Evolutionary conservation across 30 jellyfish, hydroid and myxozoan genomes (phyloP), one percentile per base, ranked within the genome.

Genomic region (Aurelia aurita): DNA sequence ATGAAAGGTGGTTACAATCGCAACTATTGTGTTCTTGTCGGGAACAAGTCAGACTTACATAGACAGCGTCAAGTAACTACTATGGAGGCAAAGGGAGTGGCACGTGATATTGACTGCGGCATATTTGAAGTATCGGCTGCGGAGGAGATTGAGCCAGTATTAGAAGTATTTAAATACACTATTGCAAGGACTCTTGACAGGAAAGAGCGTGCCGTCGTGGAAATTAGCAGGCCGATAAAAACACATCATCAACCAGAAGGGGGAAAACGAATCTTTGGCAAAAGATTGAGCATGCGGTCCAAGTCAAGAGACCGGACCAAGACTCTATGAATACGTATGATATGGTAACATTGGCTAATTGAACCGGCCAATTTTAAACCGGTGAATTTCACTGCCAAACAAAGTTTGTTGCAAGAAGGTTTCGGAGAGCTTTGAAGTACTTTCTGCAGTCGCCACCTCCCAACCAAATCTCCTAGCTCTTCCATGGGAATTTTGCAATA

Each of bases 71-170:
- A 87, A 76, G 96, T 87, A 12, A 87, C 96, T 47, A 69, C 87
- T 3, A 45, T 69, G 78, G 96, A 87, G 74, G 96, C 89, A 46
- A 67, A 69, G 47, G 68, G 76, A 21, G 76, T 87, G 25, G 96
- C 96, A 22, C 87, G 89, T 25, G 96, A 87, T 22, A 69, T 87
- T 21, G 89, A 80, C 51, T 87, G 89, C 66, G 66, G 88, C 27
- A 47, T 87, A 34, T 87, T 74, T 64, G 96, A 87, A 54, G 90
- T 87, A 5, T 75, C 96, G 22, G 96, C 89, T 19, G 88, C 96
- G 51, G 69, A 59, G 19, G 90, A 87, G 29, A 87, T 87, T 47
- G 96, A 87, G 63, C 88, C 85, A 9, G 90, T 87, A 2, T 14
- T 49, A 46, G 96, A 87, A 27, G 87, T 87, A 6, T 87, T 87